These are phyloP conservation scores for Peromyscus maniculatus DNA, from an alignment of 2,113 vertebrate species.

Conservation along the genomic window DNA sequence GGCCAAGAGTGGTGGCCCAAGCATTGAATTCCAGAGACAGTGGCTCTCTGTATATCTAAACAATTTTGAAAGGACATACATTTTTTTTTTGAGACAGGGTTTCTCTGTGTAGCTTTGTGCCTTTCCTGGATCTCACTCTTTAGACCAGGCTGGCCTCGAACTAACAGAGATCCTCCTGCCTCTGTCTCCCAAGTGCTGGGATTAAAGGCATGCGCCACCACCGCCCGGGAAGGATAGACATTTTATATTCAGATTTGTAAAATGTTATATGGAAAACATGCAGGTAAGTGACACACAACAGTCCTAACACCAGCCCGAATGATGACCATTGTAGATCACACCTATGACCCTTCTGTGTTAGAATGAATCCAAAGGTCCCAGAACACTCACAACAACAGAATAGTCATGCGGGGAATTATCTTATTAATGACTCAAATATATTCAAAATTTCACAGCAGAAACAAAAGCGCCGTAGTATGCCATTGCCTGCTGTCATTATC, in stretches of 20 bases:
- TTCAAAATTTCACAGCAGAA: neutral
- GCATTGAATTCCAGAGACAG: neutral
- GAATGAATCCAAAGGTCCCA: neutral
- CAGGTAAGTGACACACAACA: neutral
- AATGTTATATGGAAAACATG: neutral
- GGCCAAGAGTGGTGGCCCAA: neutral
- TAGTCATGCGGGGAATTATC: neutral
- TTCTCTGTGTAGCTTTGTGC: too few relatives aligned
- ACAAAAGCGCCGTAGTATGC: neutral
- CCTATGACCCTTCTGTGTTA: neutral
- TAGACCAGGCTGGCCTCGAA: too few relatives aligned
- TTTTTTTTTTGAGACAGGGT: neutral
- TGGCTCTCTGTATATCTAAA: neutral
- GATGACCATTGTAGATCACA: neutral
- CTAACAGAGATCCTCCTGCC: too few relatives aligned
- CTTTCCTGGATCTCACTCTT: too few relatives aligned
- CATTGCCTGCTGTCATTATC: neutral
- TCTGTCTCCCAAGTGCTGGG: too few relatives aligned
- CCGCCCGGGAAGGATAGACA: neutral
- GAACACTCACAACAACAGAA: neutral
- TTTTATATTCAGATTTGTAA: neutral
- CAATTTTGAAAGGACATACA: slow-evolving; percentile 13
- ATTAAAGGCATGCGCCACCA: too few relatives aligned
- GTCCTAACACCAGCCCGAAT: neutral
- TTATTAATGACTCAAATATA: neutral